These are phyloP conservation scores for Odobenus rosmarus DNA, from an alignment of 2,113 vertebrate species.

Conservation along the genomic window DNA sequence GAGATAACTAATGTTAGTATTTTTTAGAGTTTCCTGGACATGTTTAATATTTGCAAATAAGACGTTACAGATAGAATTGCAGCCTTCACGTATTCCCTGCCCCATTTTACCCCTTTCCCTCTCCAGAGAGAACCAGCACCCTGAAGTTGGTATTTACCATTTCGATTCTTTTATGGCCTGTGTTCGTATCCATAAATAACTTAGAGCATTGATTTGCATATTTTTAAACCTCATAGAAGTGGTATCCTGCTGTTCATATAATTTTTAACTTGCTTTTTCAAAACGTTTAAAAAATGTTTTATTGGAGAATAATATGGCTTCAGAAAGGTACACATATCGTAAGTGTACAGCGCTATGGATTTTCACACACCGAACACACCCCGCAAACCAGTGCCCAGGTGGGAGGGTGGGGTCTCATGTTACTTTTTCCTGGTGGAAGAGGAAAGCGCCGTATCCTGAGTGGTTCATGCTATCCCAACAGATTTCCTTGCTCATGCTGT, in stretches of 20 bases:
- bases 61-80: not conserved
- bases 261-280: conserved; percentile 12
- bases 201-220: not conserved
- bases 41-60: not conserved
- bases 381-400: not conserved
- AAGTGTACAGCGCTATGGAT: not conserved
- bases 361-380: not conserved
- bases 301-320: not conserved
- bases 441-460: not conserved
- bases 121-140: not conserved
- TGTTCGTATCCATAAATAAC: not conserved
- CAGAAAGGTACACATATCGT: not conserved
- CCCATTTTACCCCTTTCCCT: not conserved
- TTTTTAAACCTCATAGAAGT: not conserved
- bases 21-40: not conserved
- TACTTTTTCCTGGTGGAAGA: not conserved
- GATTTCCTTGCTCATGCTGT: rapidly evolving
- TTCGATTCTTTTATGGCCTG: not conserved
- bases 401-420: not conserved
- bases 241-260: not conserved
- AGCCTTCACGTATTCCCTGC: not conserved
- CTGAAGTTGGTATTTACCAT: not conserved
- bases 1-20: not conserved
- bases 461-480: not conserved
- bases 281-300: not conserved